These are phyloP conservation scores for Cryptoblepharus egeriae DNA, from an alignment of 2,797 vertebrate genomes.

Conservation along the genomic window DNA sequence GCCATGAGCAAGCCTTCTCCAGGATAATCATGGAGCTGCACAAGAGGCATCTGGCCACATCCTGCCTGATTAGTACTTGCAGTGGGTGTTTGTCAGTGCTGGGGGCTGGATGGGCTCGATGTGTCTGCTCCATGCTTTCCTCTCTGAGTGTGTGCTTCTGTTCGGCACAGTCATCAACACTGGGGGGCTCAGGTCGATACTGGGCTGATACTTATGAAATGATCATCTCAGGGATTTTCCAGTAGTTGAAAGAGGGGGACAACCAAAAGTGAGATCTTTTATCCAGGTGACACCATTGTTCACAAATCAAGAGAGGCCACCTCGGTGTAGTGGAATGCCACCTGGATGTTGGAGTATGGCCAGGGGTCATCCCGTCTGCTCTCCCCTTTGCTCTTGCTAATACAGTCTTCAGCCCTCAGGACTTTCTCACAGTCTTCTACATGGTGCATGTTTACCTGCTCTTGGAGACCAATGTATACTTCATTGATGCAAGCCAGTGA, in stretches of 20 bases:
- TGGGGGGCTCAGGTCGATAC: conserved; percentile 91
- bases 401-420: conserved; percentile 95
- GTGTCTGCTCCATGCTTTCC: conserved; percentile 93
- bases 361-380: conserved; percentile 92
- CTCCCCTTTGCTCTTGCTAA: conserved; percentile 90
- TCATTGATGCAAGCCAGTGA: conserved; percentile 86
- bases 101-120: conserved; percentile 98
- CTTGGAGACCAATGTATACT: conserved; percentile 86
- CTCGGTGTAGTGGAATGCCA: conserved; percentile 91
- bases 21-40: conserved; percentile 95
- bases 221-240: conserved; percentile 92
- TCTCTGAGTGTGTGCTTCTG: conserved; percentile 94
- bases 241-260: conserved; percentile 96
- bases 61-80: conserved; percentile 93
- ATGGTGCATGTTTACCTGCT: conserved; percentile 87
- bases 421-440: conserved; percentile 92
- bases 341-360: conserved; percentile 99
- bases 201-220: conserved; percentile 97
- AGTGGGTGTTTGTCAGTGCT: conserved; percentile 97
- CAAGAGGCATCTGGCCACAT: conserved; percentile 93
- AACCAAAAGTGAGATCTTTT: conserved; percentile 94
- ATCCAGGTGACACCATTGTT: conserved; percentile 94
- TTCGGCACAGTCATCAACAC: conserved; percentile 95
- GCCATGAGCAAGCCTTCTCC: conserved; percentile 93
- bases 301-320: conserved; percentile 89